phyloP scores from a whole-genome alignment of 1,140 invertebrate genomes.

The Mycetomoellerius zeteki region DNA sequence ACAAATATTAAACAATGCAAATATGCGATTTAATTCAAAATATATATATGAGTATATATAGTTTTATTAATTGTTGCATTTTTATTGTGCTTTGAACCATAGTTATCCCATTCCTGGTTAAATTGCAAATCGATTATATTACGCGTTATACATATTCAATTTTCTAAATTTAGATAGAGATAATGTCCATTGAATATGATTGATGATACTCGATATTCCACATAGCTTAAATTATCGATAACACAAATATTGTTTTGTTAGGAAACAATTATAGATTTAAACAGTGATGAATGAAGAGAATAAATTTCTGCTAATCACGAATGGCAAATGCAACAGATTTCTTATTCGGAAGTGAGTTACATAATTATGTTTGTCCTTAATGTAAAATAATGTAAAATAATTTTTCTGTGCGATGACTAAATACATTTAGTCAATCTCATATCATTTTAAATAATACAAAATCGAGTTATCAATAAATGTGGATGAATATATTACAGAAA shows the following conservation, averaged over 20 bases:
- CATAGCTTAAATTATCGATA: background rate
- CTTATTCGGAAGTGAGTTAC: background rate
- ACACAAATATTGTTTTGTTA: background rate
- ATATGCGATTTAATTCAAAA: slow-evolving; percentile 46
- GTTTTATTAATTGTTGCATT: slow-evolving; percentile 56
- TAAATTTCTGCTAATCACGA: background rate
- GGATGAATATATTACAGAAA: too few species aligned
- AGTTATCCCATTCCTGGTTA: background rate
- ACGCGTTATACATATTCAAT: background rate
- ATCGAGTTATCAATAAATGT: too few species aligned
- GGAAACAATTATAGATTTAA: background rate
- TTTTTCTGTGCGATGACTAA: too few species aligned
- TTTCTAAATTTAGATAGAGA: background rate
- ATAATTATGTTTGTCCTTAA: background rate
- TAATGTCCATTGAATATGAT: background rate
- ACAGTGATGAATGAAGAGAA: background rate
- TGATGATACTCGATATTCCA: background rate
- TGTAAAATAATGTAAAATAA: too few species aligned
- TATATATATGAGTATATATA: slow-evolving; percentile 69
- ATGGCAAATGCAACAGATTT: background rate
- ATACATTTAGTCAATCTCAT: too few species aligned
- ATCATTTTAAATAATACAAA: too few species aligned
- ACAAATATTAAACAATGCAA: slow-evolving; percentile 27
- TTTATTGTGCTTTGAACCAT: background rate
- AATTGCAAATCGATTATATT: background rate